Evolutionary conservation across 2,797 vertebrate species (phyloP), one percentile per base, ranked within the genome.

Genomic region (Danio jaintianensis): DNA sequence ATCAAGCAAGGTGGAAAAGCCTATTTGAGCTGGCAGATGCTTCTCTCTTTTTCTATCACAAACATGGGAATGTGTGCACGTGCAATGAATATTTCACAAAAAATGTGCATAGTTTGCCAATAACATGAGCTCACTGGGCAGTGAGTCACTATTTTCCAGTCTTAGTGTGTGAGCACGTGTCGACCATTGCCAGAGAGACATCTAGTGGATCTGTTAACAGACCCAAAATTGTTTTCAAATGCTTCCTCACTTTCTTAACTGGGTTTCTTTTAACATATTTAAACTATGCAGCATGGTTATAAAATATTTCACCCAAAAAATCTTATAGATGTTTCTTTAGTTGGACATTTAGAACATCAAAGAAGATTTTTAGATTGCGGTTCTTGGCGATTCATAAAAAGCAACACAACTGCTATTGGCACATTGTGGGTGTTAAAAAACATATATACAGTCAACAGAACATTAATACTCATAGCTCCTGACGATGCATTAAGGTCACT

Each of bases 1-100:
- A 12, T 38, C 5, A 18, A 36, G 45, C 38, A 59, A 7, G 58
- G n/a, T 50, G 43, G 7, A 67, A 18, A 16, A 42, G 62, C 20
- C 63, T 40, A 66, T 72, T 36, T 42, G 11, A 82, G 52, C 12
- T 50, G 45, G 1, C 48, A 66, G 12, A 63, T 74, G 78, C 47
- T 52, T 42, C 38, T 20, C 13, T 64, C 10, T 61, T 11, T 75
- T n/a, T 71, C 18, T 8, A 2, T 29, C 18, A 43, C 50, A 71
- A 7, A 55, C 20, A 43, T 20, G 20, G 40, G 45, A 56, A n/a
- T 56, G 11, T 67, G 42, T 47, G 16, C n/a, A 66, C n/a, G 2
- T 45, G 62, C 52, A 47, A 47, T 58, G 7, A 77, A 48, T 58
- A 47, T 48, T 68, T 68, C 2, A 47, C 7, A 69, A 48, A 52